phyloP scores from a whole-genome alignment of 1,140 invertebrate species.

The Cherax quadricarinatus region DNA sequence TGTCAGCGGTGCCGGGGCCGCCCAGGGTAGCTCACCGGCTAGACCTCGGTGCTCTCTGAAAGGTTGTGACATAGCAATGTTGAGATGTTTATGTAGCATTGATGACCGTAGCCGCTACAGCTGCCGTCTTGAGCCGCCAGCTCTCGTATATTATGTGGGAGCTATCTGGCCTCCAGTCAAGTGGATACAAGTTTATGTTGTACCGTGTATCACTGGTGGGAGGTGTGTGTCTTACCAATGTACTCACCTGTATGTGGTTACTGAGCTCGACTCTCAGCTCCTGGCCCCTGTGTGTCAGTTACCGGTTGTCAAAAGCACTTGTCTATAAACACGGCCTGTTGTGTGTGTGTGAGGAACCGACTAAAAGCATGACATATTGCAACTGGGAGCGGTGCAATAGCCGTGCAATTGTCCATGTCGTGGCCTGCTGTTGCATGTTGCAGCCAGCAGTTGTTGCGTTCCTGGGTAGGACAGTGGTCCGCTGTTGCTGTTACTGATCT shows the following conservation, averaged over 20 bases:
- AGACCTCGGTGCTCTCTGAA: background rate
- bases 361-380: conserved; percentile 27
- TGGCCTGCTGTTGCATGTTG: background rate
- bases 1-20: background rate
- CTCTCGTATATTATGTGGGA: background rate
- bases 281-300: no score
- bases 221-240: background rate
- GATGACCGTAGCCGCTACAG: background rate
- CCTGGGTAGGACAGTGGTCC: background rate
- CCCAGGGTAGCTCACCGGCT: background rate
- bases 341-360: background rate
- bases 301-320: no score
- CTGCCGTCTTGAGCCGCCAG: background rate
- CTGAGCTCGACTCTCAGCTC: no score
- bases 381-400: background rate
- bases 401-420: conserved; percentile 5
- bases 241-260: no score
- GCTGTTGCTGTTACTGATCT: no score
- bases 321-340: background rate
- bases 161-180: conserved; percentile 36
- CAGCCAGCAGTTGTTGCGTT: background rate
- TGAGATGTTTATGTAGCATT: conserved; percentile 15
- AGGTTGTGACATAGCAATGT: conserved; percentile 1
- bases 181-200: conserved; percentile 24
- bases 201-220: background rate